Evolutionary conservation across 2,113 vertebrate genomes (phyloP), one percentile per base, ranked within the genome.

Genomic region (Pluvialis apricaria): DNA sequence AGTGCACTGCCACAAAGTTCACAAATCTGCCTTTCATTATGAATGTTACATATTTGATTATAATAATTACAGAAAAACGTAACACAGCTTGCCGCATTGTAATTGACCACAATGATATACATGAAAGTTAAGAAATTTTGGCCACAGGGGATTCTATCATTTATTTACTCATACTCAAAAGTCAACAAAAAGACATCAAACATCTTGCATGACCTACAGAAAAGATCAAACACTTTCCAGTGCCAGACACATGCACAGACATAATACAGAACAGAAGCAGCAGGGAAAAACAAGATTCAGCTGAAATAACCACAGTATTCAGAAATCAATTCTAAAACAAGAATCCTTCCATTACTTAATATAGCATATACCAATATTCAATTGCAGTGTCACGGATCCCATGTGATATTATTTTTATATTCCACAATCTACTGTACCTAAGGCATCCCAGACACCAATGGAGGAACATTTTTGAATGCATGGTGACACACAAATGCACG

Each of bases 171-270:
- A 80, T 55, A 82, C 32, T 86, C 60, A 81, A 90, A 92, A 95
- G 71, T 88, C 91, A 95, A 95, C 93, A 84, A 76, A 83, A 66
- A 73, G 80, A 79, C 34, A 94, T 95, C 92, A 95, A 97, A 96
- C 79, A 86, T 94, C 68, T 87, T 94, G 71, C 75, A 92, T 83
- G 95, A 95, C 87, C 95, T 95, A 92, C 84, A 88, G 84, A 92
- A 97, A 93, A 95, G 91, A 96, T 96, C 93, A 96, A 97, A 97
- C 87, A 86, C 68, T 95, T 77, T 25, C 26, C 84, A 83, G 82
- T 68, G 85, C 90, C 95, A 91, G 92, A 96, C 92, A 93, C 85
- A 96, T 88, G 79, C 71, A 86, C 75, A 94, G 88, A 95, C 82
- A 70, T 96, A 96, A 97, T 44, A 91, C 77, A 81, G 91, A 97